Evolutionary conservation across 2,113 vertebrate species (phyloP), one percentile per base, ranked within the genome.

Genomic region (Microcebus jonahi): DNA sequence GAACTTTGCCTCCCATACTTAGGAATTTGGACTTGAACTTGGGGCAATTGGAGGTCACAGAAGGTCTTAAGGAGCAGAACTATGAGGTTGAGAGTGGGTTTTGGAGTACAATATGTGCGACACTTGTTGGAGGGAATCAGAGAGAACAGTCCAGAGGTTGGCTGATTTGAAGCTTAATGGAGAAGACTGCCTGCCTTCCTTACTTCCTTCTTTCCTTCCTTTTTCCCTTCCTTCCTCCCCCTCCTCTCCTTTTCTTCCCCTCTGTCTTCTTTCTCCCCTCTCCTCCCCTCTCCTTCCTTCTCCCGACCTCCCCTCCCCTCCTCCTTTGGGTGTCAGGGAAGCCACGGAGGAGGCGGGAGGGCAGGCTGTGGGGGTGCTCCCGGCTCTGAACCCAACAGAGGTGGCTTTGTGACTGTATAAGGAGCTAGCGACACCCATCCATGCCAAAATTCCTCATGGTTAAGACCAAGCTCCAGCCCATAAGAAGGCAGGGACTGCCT

Each of bases 371-470:
- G 0, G 34, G 27, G n/a, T 70, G 4, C 15, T 88, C 80, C 34
- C 31, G 18, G 79, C 63, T 92, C 36, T 71, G 45, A 53, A 93
- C 14, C 25, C 89, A 42, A 85, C 57, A 50, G 73, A 89, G 10
- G 27, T 91, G 23, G 50, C 83, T 97, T 95, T 95, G 86, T 97
- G 96, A 95, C 91, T 96, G 65, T 93, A 87, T 93, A 95, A 95
- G 97, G 82, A 97, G 50, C 29, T 70, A 73, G 55, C 86, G 88
- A 61, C 75, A 73, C 93, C 82, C 48, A 91, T 93, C 95, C 73
- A 75, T 96, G 18, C 61, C 91, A 50, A 90, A 92, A 96, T 97
- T 95, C 82, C 83, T 96, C 13, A 6, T 14, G 61, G 75, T 70
- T 84, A 81, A 97, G 80, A 89, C 71, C 39, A 90, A 48, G 55